A percentile compares a stretch with the other conserved stretches of the same genome.
Evolutionary conservation across 92 coral and sea anemone species (phyloP).

Genomic region (Actinostola sp.): DNA sequence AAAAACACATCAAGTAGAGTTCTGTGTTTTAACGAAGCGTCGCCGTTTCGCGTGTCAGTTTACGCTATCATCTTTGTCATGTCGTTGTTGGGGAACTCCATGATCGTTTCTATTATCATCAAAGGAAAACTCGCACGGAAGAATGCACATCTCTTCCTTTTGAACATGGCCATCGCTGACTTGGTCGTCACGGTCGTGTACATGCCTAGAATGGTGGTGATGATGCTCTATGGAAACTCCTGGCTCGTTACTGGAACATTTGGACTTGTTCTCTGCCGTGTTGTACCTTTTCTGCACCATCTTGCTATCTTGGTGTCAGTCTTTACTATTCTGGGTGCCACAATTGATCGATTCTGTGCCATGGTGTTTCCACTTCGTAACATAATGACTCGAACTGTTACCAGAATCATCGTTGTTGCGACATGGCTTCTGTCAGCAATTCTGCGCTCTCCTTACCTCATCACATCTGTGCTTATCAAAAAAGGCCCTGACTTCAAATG

Average conservation of each 20-base stretch:
- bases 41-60: background rate
- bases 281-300: conserved; percentile 52
- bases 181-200: conserved; percentile 47
- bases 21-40: background rate
- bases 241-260: conserved; percentile 53
- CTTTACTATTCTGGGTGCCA: conserved; percentile 43
- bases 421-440: conserved; percentile 35
- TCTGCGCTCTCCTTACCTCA: conserved; percentile 53
- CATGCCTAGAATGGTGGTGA: conserved; percentile 57
- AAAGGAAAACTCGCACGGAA: conserved; percentile 22
- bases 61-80: conserved; percentile 40
- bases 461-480: background rate
- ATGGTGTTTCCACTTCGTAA: conserved; percentile 50
- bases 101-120: conserved; percentile 38
- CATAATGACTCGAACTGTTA: conserved; percentile 18
- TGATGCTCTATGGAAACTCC: conserved; percentile 29
- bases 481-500: background rate
- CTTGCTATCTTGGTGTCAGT: conserved; percentile 49
- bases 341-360: conserved; percentile 46
- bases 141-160: conserved; percentile 36
- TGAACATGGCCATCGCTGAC: conserved; percentile 62
- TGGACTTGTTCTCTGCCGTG: conserved; percentile 49
- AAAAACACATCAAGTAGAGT: background rate
- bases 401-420: conserved; percentile 17
- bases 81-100: conserved; percentile 51